These are phyloP conservation scores for Pseudois nayaur DNA, from an alignment of 2,113 vertebrate species.

Conservation along the genomic window DNA sequence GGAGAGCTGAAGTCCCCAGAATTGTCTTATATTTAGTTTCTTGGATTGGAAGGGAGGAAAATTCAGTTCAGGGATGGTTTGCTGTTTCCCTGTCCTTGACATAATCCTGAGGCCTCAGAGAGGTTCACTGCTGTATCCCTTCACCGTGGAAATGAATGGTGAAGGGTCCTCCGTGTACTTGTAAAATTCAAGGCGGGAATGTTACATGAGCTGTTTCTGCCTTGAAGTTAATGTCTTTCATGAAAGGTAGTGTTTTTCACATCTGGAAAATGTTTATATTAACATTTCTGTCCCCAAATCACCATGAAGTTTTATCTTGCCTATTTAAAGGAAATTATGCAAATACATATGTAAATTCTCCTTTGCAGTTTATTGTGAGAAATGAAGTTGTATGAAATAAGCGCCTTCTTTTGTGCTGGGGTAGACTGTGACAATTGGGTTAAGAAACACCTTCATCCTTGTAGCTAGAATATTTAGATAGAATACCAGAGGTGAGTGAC, in stretches of 20 bases:
- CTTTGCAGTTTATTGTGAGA: not conserved
- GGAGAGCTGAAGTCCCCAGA: not conserved
- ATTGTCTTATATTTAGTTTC: not conserved
- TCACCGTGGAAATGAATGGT: not conserved
- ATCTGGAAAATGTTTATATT: conserved; percentile 16
- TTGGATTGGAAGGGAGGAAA: not conserved
- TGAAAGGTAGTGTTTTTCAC: not conserved
- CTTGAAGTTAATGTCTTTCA: conserved; percentile 4
- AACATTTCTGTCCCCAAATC: not conserved
- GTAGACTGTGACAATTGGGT: not conserved
- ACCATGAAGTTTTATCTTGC: not conserved
- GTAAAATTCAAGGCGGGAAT: not conserved
- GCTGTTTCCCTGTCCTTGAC: not conserved
- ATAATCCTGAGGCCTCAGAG: not conserved
- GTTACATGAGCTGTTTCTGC: not conserved
- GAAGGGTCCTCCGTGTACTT: not conserved
- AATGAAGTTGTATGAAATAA: not conserved
- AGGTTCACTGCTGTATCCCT: not conserved
- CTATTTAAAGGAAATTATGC: not conserved
- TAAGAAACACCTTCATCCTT: not conserved
- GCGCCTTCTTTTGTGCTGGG: not conserved
- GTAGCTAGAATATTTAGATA: not conserved
- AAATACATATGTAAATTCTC: not conserved
- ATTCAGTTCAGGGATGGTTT: not conserved
- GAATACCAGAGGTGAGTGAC: not conserved